These are phyloP conservation scores for Cyphomyrmex costatus DNA, from an alignment of 1,140 invertebrate genomes.

Conservation along the genomic window DNA sequence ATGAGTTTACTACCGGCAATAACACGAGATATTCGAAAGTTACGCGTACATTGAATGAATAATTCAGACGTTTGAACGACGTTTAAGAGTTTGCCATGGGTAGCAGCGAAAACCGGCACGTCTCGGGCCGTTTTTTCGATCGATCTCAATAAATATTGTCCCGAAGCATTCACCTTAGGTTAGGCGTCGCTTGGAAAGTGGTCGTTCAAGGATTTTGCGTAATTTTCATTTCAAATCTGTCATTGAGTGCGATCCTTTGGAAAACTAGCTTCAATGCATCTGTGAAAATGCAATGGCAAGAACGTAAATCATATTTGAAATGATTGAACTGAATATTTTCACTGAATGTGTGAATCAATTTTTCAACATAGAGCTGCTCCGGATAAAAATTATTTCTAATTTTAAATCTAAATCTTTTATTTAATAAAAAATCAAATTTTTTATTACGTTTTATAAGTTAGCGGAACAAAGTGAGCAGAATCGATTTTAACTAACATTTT, in stretches of 20 bases:
- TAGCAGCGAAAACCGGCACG: conserved; percentile 18
- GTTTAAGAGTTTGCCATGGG: conserved; percentile 22
- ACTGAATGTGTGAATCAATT: not conserved
- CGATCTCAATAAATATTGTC: conserved; percentile 63
- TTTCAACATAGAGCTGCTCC: not conserved
- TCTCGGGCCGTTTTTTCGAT: not conserved
- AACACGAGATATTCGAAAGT: conserved; percentile 37
- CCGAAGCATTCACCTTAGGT: conserved; percentile 29
- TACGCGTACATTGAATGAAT: conserved; percentile 57
- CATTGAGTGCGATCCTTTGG: conserved; percentile 45
- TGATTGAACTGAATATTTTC: not conserved
- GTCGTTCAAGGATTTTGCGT: conserved; percentile 64
- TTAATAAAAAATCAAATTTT: not conserved
- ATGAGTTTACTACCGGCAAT: not conserved
- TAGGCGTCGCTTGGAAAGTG: conserved; percentile 14
- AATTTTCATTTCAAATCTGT: conserved; percentile 69
- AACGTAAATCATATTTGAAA: conserved; percentile 15
- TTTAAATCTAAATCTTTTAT: not conserved
- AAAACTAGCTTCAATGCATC: conserved; percentile 36
- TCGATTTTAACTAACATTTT: too few species aligned
- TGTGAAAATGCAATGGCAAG: not conserved
- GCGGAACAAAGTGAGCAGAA: too few species aligned
- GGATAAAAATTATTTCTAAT: not conserved
- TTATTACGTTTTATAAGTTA: too few species aligned
- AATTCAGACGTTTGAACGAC: conserved; percentile 51